Conservation (phyloP, 1,140 invertebrate species). For the Temnothorax nylanderi region DNA sequence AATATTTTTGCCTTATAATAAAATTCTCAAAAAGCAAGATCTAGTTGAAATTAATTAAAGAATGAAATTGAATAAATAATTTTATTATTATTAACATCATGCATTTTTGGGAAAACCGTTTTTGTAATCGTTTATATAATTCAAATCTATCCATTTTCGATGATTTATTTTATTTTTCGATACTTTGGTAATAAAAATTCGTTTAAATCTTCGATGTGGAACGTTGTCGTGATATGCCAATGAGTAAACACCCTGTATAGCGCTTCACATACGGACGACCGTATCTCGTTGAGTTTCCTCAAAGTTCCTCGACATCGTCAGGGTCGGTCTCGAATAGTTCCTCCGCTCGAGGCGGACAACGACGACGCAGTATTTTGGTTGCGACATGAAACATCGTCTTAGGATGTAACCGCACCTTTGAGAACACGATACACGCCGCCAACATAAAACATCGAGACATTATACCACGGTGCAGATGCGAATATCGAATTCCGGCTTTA, state of each 20-base stretch:
- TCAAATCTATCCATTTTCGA: neutral
- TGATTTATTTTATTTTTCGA: neutral
- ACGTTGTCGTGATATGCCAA: too few species aligned
- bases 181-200: neutral
- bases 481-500: conserved; percentile 40
- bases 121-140: neutral
- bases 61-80: neutral
- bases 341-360: conserved; percentile 3
- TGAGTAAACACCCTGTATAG: conserved; percentile 1
- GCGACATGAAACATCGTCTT: conserved; percentile 39
- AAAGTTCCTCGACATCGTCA: neutral
- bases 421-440: conserved; percentile 25
- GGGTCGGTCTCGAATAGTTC: conserved; percentile 5
- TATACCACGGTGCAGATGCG: conserved; percentile 34
- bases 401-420: conserved; percentile 37
- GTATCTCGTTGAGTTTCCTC: neutral
- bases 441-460: conserved; percentile 36
- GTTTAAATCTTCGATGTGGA: too few species aligned
- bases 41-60: neutral
- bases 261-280: neutral
- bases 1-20: neutral
- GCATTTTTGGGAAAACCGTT: neutral
- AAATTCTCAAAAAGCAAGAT: neutral
- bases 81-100: neutral
- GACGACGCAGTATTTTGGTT: conserved; percentile 32